A percentile compares a stretch with the other conserved stretches of the same genome.
Conservation (phyloP, 1,140 invertebrate species). For the Colletes latitarsis region DNA sequence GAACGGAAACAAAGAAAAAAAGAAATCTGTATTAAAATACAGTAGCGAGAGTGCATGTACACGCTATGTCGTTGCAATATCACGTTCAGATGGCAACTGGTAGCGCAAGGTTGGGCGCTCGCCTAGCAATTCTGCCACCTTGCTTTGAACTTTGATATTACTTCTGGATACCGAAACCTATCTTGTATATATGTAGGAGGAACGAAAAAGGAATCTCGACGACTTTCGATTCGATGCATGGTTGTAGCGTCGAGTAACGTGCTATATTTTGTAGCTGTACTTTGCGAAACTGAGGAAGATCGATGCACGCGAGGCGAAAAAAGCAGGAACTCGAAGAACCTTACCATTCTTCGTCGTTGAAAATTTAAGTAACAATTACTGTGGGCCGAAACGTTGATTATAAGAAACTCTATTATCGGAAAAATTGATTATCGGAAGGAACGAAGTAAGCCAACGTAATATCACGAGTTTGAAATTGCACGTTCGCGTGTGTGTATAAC, state of each 20-base stretch:
- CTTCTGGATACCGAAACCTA: slow-evolving; percentile 40
- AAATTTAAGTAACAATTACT: too few species aligned
- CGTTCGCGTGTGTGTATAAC: too few species aligned
- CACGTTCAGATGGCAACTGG: slow-evolving; percentile 12
- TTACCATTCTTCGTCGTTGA: too few species aligned
- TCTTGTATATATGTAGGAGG: neutral
- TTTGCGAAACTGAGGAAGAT: neutral
- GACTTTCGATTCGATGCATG: slow-evolving; percentile 23
- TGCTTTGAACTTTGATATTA: slow-evolving; percentile 53
- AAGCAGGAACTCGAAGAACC: neutral
- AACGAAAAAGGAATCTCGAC: slow-evolving; percentile 26
- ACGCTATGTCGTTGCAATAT: slow-evolving; percentile 8
- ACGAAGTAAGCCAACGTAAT: too few species aligned
- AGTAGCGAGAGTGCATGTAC: slow-evolving; percentile 3
- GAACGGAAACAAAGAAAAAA: neutral
- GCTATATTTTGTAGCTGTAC: neutral
- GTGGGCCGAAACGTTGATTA: too few species aligned
- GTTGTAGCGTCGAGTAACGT: neutral
- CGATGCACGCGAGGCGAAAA: neutral
- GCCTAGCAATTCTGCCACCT: slow-evolving; percentile 35
- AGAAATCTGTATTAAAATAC: slow-evolving; percentile 33
- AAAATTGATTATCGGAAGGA: too few species aligned
- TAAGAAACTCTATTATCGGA: too few species aligned
- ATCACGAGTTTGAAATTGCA: too few species aligned
- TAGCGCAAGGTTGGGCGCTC: neutral